These are phyloP conservation scores for Balaeniceps rex DNA, from an alignment of 2,113 vertebrate genomes.

Conservation along the genomic window DNA sequence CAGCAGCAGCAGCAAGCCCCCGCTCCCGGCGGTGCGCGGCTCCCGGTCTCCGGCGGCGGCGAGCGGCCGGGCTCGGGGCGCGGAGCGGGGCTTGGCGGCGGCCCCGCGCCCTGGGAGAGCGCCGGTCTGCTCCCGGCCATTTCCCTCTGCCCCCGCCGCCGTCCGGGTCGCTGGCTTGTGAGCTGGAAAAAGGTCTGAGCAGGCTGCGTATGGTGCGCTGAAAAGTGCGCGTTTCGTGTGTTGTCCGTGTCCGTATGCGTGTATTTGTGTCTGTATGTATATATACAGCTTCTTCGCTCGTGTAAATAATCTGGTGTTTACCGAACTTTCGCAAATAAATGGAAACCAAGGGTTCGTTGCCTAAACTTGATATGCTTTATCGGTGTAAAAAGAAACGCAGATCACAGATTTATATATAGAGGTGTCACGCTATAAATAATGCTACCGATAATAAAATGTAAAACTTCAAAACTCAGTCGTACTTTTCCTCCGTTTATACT, in stretches of 20 bases:
- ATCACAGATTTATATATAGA: background rate
- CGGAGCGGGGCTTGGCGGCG: background rate
- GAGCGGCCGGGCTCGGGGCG: background rate
- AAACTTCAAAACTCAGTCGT: conserved; percentile 12
- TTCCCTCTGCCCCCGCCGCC: background rate
- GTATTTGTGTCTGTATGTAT: background rate
- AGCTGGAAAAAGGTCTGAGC: background rate
- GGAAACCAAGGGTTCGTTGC: background rate
- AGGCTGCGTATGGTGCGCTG: background rate
- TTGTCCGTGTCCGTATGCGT: background rate
- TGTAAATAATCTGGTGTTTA: background rate
- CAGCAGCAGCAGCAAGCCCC: background rate
- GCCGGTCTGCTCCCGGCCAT: background rate
- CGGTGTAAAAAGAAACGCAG: background rate
- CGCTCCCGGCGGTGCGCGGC: background rate
- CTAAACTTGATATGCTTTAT: background rate
- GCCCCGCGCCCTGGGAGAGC: background rate
- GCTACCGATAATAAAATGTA: conserved; percentile 11
- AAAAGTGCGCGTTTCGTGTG: background rate
- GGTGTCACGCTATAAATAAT: conserved; percentile 17
- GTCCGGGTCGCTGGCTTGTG: background rate
- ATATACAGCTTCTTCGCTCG: background rate
- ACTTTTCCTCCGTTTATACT: background rate
- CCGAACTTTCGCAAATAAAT: background rate
- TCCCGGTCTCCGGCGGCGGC: background rate